Conservation (phyloP, 2,113 vertebrate species). For the Motacilla tschutschensis region DNA sequence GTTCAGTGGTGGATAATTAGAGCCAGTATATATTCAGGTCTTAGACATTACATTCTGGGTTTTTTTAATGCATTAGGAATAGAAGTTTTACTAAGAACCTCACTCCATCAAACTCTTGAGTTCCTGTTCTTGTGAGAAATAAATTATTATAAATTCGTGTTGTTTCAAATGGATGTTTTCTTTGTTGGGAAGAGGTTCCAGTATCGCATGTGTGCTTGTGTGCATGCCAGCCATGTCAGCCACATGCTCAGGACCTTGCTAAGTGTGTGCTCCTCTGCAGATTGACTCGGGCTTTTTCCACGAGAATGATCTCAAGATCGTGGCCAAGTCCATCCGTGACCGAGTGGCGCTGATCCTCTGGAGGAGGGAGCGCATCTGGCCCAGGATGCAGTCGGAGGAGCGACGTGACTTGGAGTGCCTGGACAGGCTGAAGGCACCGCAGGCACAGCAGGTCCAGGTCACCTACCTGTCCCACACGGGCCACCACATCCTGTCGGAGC, state of each 20-base stretch:
- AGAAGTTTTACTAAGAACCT: background rate
- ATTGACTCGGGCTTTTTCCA: constrained; percentile 96
- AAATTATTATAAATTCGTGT: accelerated
- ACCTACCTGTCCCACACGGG: constrained; percentile 67
- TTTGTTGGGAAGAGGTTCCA: background rate
- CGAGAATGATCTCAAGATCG: constrained; percentile 91
- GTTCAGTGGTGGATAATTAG: background rate
- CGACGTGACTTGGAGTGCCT: constrained; percentile 55
- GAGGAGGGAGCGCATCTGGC: constrained; percentile 86
- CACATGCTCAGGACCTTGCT: accelerated
- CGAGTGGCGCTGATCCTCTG: constrained; percentile 93
- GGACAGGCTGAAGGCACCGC: constrained; percentile 66
- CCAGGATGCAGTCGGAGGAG: constrained; percentile 66
- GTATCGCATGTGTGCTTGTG: accelerated
- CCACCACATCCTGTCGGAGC: constrained; percentile 65
- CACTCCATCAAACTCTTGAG: background rate
- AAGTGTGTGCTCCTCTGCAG: constrained; percentile 62
- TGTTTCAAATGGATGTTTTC: background rate
- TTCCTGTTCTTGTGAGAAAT: background rate
- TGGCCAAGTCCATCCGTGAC: constrained; percentile 95
- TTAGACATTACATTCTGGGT: background rate
- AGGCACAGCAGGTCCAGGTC: constrained; percentile 79
- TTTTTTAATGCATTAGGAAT: background rate
- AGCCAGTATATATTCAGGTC: background rate
- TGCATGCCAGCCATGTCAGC: accelerated